phyloP scores from a whole-genome alignment of 2,888 invertebrate species.

The Therioaphis trifolii region DNA sequence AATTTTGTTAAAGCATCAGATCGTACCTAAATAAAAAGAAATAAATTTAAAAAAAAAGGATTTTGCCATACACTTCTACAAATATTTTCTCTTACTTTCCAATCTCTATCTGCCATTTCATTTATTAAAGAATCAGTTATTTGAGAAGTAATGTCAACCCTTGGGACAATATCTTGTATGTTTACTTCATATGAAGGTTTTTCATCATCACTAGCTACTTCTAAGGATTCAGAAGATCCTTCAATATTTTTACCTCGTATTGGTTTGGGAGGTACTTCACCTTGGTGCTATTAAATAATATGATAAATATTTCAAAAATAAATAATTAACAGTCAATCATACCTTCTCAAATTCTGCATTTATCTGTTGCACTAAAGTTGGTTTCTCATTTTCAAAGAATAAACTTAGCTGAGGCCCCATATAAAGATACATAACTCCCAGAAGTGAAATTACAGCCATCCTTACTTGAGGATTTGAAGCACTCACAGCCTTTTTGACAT shows the following conservation, averaged over 20 bases:
- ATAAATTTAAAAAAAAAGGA: not conserved
- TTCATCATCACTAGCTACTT: slow-evolving; percentile 70
- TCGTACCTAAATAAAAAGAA: slow-evolving; percentile 70
- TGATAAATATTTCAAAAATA: not conserved
- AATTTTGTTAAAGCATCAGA: slow-evolving; percentile 82
- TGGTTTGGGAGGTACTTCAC: slow-evolving; percentile 76
- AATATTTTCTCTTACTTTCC: slow-evolving; percentile 77
- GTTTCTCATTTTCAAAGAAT: slow-evolving; percentile 89
- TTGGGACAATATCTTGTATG: slow-evolving; percentile 79
- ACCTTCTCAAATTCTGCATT: slow-evolving; percentile 86
- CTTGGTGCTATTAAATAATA: slow-evolving; percentile 71
- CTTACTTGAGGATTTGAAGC: slow-evolving; percentile 89
- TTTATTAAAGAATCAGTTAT: slow-evolving; percentile 84
- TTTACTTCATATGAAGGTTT: slow-evolving; percentile 69
- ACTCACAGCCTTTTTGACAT: slow-evolving; percentile 83
- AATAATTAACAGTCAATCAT: slow-evolving; percentile 47
- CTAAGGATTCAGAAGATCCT: slow-evolving; percentile 70
- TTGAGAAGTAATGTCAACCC: slow-evolving; percentile 83
- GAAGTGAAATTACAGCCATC: slow-evolving; percentile 78
- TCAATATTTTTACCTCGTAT: slow-evolving; percentile 66
- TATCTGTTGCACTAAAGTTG: slow-evolving; percentile 84
- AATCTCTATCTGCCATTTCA: slow-evolving; percentile 89
- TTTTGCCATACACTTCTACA: not conserved
- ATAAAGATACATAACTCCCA: slow-evolving; percentile 84
- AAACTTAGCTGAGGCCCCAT: slow-evolving; percentile 81